Base-by-base conservation (phyloP, 2,888 invertebrate genomes). In the Deilephila elpenor region DNA sequence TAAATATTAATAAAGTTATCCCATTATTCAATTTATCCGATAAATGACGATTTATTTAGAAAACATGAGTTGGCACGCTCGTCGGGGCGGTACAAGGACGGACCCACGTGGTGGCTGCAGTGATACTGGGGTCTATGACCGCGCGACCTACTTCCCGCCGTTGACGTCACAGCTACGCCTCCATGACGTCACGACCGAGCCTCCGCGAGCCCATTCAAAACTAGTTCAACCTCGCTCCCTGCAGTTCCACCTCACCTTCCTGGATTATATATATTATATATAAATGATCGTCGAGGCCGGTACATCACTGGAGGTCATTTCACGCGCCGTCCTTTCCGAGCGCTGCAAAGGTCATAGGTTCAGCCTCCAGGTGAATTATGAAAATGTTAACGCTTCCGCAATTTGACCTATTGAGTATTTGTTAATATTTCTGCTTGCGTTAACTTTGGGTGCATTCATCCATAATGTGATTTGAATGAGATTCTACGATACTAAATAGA, bases 111-210 rank as follows among this genome's bases (percentile, higher is more conserved):
- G 81, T 80, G 84, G 86, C 90, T 92, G 93, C 93, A 92, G 88
- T 86, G 80, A 74, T 53, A 82, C 76, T 79, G 85, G 83, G 93
- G 89, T 93, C 92, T 80, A 83, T 87, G 92, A 89, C 91, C 93
- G 91, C 83, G 86, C 86, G 93, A 88, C 94, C 94, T 80, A 94
- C 82, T 93, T 93, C 90, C 82, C 75, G 73, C 74, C 77, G 83
- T 85, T 93, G 90, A 94, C 94, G 94, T 94, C 93, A 94, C 88
- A 76, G 90, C 81, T 90, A 90, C 92, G 92, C 92, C 92, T 90
- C 88, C 88, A 83, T 93, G 93, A 93, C 93, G 93, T 94, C 92
- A 93, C 84, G 80, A 76, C 80, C 85, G 84, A 88, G 91, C 91
- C 92, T 89, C 91, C 87, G 82, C 87, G 80, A 87, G 88, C 90